Conservation (phyloP, 2,113 vertebrate genomes). For the Columba janthina region DNA sequence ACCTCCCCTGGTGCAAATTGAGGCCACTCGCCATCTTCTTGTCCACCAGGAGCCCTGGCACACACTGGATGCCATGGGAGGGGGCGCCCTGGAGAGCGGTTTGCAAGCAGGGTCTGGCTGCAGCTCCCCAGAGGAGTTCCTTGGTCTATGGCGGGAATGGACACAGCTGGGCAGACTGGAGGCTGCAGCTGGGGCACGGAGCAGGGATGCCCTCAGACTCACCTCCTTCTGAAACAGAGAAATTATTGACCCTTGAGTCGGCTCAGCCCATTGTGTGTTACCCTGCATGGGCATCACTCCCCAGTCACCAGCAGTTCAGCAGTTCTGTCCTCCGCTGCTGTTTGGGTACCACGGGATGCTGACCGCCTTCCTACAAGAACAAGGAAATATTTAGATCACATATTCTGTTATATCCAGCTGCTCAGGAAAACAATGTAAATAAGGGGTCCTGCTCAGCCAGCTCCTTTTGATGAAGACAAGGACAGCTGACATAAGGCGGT, state of each 20-base stretch:
- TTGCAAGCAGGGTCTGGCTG: not conserved
- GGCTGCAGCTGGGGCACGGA: not conserved
- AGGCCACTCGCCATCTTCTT: no score
- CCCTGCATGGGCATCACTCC: not conserved
- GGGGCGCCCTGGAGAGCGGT: not conserved
- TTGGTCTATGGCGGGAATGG: not conserved
- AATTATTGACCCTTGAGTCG: not conserved
- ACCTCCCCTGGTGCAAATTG: no score
- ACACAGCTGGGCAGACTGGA: not conserved
- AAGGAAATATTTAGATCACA: not conserved
- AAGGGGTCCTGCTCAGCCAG: not conserved
- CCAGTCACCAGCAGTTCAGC: not conserved
- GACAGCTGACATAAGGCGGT: not conserved
- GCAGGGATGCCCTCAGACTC: not conserved
- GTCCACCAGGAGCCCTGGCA: not conserved
- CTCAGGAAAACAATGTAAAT: not conserved
- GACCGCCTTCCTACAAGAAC: not conserved
- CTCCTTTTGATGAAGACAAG: not conserved
- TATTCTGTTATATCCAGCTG: not conserved
- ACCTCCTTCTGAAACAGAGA: not conserved
- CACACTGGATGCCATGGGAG: fast-evolving
- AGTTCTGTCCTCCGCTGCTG: not conserved
- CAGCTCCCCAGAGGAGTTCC: not conserved
- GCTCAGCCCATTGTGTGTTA: not conserved
- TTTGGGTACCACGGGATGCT: not conserved